Evolutionary conservation across 92 coral and sea anemone species (phyloP), one percentile per base, ranked within the genome.

Genomic region (Phymanthus crucifer): DNA sequence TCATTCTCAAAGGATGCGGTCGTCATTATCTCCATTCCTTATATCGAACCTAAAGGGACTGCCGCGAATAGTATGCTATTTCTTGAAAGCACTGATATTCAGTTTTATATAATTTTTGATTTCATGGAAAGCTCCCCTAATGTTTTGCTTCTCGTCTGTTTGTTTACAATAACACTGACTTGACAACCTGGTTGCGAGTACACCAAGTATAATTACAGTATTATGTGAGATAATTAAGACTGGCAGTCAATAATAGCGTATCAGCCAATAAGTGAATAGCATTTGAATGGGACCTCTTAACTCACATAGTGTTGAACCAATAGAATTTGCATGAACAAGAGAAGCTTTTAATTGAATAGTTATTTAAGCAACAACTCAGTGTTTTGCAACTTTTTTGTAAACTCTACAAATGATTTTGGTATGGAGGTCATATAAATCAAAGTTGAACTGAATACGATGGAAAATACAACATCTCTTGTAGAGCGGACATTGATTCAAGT

Each of bases 301-400:
- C 26, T 31, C 27, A 76, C 35, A 32, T 57, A 57, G 66, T 76
- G 37, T 23, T 45, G 27, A 24, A 54, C 47, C 32, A 76, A 76
- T 19, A 43, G 40, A 76, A 76, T 76, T 76, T 35, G 27, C 71
- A 76, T 56, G 40, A 33, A 33, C n/a, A 54, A 76, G 66, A 35
- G 29, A 27, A 18, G 40, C 18, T 74, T 37, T 43, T 47, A 46
- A 74, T 50, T 50, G 78, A 74, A 43, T 9, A 34, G 45, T 66
- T 66, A 69, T 24, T 14, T 69, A 38, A 69, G 45, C 26, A 73
- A 47, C n/a, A 73, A 23, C 26, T 36, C 19, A 36, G 18, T 16
- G 18, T 70, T 10, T 45, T 52, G 29, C 16, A 11, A 9, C 13
- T 43, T 43, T 43, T 43, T 54, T 29, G 29, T 54, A 54, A 54